Percentiles rank a stretch among this genome's conserved stretches.
Evolutionary conservation across 2,888 invertebrate species (phyloP).

Genomic region (Caenorhabditis sulstoni): DNA sequence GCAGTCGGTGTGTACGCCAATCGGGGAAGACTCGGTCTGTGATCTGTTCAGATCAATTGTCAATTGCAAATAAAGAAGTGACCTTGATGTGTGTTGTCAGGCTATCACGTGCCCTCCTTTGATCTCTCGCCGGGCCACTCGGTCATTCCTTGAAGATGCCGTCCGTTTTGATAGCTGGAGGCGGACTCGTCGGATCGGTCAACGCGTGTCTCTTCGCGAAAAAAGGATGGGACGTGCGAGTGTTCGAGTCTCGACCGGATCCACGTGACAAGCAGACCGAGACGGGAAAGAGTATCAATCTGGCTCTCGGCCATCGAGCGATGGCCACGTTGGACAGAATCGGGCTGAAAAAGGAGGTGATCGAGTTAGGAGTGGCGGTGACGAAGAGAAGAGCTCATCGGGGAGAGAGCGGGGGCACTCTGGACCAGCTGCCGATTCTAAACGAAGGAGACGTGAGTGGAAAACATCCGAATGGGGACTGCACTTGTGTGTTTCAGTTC

Average conservation of each 20-base stretch:
- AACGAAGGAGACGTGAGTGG: conserved; percentile 84
- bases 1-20: conserved; percentile 15
- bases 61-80: neutral
- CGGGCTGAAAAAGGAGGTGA: conserved; percentile 87
- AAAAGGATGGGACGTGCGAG: conserved; percentile 88
- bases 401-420: conserved; percentile 88
- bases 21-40: conserved; percentile 18
- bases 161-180: conserved; percentile 73
- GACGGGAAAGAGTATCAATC: conserved; percentile 92
- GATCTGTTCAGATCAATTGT: neutral
- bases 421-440: conserved; percentile 85
- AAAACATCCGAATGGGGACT: neutral
- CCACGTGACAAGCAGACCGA: conserved; percentile 86
- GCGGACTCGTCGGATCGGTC: conserved; percentile 88
- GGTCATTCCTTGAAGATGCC: conserved; percentile 60
- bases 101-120: neutral
- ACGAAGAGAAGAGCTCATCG: conserved; percentile 86
- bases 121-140: neutral
- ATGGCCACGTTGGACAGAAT: conserved; percentile 88
- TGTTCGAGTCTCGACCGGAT: conserved; percentile 92
- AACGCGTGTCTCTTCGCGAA: conserved; percentile 90
- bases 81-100: neutral
- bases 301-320: conserved; percentile 91
- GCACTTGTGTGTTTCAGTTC: conserved; percentile 85
- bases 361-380: conserved; percentile 88